Conservation (phyloP, 2,888 invertebrate genomes). For the Cheilosia vulpina region DNA sequence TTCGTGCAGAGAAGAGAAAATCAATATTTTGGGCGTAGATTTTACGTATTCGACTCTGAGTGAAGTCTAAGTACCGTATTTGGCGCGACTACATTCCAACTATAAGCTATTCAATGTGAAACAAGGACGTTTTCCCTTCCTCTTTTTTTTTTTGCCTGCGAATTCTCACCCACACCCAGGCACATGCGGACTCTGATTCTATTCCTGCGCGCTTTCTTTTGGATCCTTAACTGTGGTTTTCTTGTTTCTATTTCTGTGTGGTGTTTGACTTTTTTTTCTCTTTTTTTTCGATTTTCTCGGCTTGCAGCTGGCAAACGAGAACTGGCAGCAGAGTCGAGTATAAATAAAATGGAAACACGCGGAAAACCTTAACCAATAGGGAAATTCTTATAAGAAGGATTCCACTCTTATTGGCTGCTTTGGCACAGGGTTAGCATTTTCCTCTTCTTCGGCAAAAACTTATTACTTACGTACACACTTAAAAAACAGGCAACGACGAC, state of each 20-base stretch:
- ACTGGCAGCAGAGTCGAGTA: conserved; percentile 31
- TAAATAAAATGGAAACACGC: conserved; percentile 71
- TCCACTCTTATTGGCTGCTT: conserved; percentile 70
- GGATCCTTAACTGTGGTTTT: conserved; percentile 13
- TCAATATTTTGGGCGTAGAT: conserved; percentile 65
- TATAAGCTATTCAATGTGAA: conserved; percentile 11
- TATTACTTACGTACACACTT: conserved; percentile 29
- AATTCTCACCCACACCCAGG: conserved; percentile 9
- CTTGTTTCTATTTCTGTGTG: background rate
- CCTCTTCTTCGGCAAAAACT: conserved; percentile 49
- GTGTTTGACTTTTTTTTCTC: background rate
- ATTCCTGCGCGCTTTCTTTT: conserved; percentile 66
- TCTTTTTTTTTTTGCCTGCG: background rate
- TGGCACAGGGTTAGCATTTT: conserved; percentile 57
- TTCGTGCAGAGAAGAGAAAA: conserved; percentile 14
- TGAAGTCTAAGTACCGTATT: background rate
- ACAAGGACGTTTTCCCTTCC: background rate
- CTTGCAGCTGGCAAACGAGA: background rate
- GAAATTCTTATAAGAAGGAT: conserved; percentile 71
- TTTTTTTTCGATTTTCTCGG: background rate
- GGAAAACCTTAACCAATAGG: conserved; percentile 73
- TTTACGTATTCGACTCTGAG: conserved; percentile 16
- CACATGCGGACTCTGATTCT: conserved; percentile 4
- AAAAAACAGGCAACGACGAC: conserved; percentile 22
- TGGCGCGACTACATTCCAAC: conserved; percentile 39